Evolutionary conservation across 2,797 vertebrate genomes (phyloP).

Genomic region (Microctenopoma steveboyesi): DNA sequence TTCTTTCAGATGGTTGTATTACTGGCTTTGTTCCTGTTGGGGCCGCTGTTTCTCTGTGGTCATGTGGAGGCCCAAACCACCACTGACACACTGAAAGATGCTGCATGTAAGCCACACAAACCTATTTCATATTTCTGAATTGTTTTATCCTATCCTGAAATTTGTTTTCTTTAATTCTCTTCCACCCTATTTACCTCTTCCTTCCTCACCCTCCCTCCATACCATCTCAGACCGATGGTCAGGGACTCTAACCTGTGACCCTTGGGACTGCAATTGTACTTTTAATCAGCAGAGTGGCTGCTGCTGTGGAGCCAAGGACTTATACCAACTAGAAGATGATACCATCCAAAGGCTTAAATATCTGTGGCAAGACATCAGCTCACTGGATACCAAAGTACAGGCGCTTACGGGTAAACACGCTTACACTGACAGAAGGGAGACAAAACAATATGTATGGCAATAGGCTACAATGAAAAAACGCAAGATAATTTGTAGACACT

Average conservation of each 20-base stretch:
- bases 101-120: slow-evolving; percentile 67
- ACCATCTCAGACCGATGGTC: slow-evolving; percentile 45
- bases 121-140: background rate
- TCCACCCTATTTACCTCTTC: background rate
- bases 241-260: slow-evolving; percentile 55
- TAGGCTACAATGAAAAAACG: background rate
- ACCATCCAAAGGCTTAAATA: slow-evolving; percentile 38
- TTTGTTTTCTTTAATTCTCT: background rate
- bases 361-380: slow-evolving; percentile 49
- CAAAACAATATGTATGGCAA: background rate
- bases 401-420: slow-evolving; percentile 55
- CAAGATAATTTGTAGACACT: background rate
- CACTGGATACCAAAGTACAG: slow-evolving; percentile 38
- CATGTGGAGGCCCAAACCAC: slow-evolving; percentile 19
- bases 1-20: slow-evolving; percentile 60
- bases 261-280: slow-evolving; percentile 78
- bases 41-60: slow-evolving; percentile 65
- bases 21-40: slow-evolving; percentile 66
- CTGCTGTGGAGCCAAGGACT: slow-evolving; percentile 75
- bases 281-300: slow-evolving; percentile 72
- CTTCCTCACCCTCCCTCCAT: background rate
- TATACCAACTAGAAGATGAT: slow-evolving; percentile 62
- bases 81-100: slow-evolving; percentile 41
- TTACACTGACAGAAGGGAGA: background rate
- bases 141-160: background rate